phyloP scores from a whole-genome alignment of 2,888 invertebrate genomes.

The Xylophagus ater region DNA sequence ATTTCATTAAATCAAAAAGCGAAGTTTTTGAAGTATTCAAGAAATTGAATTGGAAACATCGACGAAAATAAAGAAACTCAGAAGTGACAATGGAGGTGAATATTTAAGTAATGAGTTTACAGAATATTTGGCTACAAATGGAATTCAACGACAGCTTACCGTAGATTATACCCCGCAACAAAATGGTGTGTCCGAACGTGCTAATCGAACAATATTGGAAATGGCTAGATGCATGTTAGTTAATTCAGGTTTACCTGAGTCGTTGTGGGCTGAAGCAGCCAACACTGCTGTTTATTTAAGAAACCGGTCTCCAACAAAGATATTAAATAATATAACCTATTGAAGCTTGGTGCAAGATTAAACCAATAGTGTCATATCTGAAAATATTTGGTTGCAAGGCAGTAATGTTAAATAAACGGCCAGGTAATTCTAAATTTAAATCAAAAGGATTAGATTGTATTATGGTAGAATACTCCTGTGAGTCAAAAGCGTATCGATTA shows the following conservation, averaged over 20 bases:
- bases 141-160: background rate
- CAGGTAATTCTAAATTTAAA: too few relatives aligned
- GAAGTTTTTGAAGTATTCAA: slow-evolving; percentile 11
- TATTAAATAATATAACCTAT: slow-evolving; percentile 19
- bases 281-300: slow-evolving; percentile 17
- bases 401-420: slow-evolving; percentile 14
- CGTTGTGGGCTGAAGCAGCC: too few relatives aligned
- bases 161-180: too few relatives aligned
- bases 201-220: slow-evolving; percentile 19
- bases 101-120: background rate
- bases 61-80: slow-evolving; percentile 1
- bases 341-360: slow-evolving; percentile 18
- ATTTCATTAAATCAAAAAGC: slow-evolving; percentile 4
- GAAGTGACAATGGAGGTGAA: background rate
- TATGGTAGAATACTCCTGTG: too few relatives aligned
- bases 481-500: too few relatives aligned
- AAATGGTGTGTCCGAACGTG: background rate
- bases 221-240: slow-evolving; percentile 23
- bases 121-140: background rate
- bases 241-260: slow-evolving; percentile 20
- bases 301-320: too few relatives aligned
- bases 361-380: slow-evolving; percentile 15
- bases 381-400: too few relatives aligned
- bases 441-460: too few relatives aligned
- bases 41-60: slow-evolving; percentile 9